Evolutionary conservation across 2,888 invertebrate genomes (phyloP).

Genomic region (Apocheima hispidaria): DNA sequence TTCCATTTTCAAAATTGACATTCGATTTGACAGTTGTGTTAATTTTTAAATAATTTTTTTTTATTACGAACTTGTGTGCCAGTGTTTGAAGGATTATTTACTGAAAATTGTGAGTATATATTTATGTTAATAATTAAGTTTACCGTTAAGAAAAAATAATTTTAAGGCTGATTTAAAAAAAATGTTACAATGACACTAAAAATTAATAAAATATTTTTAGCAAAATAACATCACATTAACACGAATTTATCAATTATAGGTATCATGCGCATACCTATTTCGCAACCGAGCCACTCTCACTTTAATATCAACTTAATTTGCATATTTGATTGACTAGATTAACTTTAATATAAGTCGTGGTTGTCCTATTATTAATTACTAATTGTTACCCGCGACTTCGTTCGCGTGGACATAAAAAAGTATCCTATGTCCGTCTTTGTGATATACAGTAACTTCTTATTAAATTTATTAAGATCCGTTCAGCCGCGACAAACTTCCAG

Average conservation of each 20-base stretch:
- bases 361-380: neutral
- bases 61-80: conserved; percentile 42
- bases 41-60: conserved; percentile 34
- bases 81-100: conserved; percentile 37
- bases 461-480: no score
- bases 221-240: neutral
- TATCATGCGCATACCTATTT: neutral
- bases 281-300: conserved; percentile 40
- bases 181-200: neutral
- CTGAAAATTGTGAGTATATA: conserved; percentile 37
- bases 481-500: no score
- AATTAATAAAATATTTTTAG: neutral
- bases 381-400: no score
- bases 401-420: no score
- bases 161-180: no score
- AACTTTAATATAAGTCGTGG: neutral
- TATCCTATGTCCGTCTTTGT: no score
- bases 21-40: conserved; percentile 26
- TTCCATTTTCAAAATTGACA: conserved; percentile 44
- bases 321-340: conserved; percentile 27
- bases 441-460: no score
- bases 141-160: no score
- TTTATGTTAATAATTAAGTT: conserved; percentile 13
- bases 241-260: no score
- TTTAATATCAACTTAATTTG: conserved; percentile 42